phyloP scores from a whole-genome alignment of 1,140 invertebrate species.

The Tenebrio molitor region DNA sequence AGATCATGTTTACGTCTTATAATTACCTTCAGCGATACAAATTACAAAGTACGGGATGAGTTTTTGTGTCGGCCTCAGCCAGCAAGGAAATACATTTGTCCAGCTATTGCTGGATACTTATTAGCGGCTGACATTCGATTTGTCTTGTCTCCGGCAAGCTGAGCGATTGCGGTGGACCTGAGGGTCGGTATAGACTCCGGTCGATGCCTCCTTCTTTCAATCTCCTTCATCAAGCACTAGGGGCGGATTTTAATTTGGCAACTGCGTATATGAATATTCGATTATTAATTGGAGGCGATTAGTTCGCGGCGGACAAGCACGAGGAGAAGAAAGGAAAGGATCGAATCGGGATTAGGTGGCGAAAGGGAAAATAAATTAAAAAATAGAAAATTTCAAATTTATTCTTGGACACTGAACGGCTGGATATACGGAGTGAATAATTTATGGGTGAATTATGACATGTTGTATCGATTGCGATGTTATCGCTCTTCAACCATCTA shows the following conservation, averaged over 20 bases:
- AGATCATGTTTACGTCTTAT: conserved; percentile 62
- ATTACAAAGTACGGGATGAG: conserved; percentile 65
- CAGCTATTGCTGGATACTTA: conserved; percentile 66
- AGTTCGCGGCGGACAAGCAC: conserved; percentile 40
- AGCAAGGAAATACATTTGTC: conserved; percentile 66
- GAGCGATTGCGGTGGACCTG: conserved; percentile 63
- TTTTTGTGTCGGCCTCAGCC: conserved; percentile 62
- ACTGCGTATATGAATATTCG: conserved; percentile 62
- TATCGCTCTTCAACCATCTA: no score
- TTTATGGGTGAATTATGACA: no score
- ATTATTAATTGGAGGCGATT: conserved; percentile 62
- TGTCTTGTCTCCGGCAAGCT: conserved; percentile 65
- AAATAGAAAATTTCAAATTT: no score
- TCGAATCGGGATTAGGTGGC: no score
- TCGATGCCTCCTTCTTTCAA: conserved; percentile 50
- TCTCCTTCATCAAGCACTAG: conserved; percentile 46
- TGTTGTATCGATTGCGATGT: no score
- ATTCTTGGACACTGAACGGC: no score
- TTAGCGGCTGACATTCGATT: conserved; percentile 68
- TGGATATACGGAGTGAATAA: no score
- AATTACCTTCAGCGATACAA: conserved; percentile 66
- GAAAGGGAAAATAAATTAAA: neutral
- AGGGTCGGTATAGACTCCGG: conserved; percentile 42
- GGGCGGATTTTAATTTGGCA: conserved; percentile 64
- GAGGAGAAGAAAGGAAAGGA: neutral